Evolutionary conservation across 2,888 invertebrate genomes (phyloP).

Genomic region (Mesorhabditis belari): DNA sequence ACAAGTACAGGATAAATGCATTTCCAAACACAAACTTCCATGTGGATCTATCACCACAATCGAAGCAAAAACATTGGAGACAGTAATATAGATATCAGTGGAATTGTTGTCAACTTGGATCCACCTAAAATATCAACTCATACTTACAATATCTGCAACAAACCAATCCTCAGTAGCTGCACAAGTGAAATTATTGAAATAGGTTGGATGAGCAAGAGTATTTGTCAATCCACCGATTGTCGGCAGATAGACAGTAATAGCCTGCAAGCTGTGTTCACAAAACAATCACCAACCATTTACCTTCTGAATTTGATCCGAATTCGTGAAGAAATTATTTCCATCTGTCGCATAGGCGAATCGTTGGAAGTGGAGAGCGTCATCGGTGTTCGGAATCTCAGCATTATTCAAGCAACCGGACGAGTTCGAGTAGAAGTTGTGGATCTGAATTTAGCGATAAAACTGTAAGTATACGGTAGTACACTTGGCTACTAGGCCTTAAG

Average conservation of each 20-base stretch:
- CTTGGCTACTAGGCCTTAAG: not conserved
- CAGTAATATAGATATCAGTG: constrained; percentile 22
- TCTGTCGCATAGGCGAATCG: constrained; percentile 25
- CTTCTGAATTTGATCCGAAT: not conserved
- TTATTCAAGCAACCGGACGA: constrained; percentile 9
- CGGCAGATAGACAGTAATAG: constrained; percentile 21
- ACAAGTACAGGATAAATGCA: too few species aligned
- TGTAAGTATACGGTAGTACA: not conserved
- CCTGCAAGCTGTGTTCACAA: constrained; percentile 9
- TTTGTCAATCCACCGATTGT: constrained; percentile 19
- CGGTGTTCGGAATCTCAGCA: constrained; percentile 9
- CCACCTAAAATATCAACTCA: constrained; percentile 11
- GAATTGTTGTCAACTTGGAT: constrained; percentile 29
- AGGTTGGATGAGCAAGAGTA: constrained; percentile 28
- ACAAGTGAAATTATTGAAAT: constrained; percentile 15
- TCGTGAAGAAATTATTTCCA: constrained; percentile 18
- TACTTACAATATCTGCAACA: not conserved
- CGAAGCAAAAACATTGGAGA: constrained; percentile 14
- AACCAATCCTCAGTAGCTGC: not conserved
- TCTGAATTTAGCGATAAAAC: constrained; percentile 5
- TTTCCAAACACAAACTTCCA: constrained; percentile 6
- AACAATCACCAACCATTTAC: not conserved
- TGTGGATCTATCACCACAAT: constrained; percentile 17
- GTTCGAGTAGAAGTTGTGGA: constrained; percentile 23
- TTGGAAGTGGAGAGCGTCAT: constrained; percentile 14